Evolutionary conservation across 2,888 invertebrate species (phyloP).

Genomic region (Lepeophtheirus nordmannii): DNA sequence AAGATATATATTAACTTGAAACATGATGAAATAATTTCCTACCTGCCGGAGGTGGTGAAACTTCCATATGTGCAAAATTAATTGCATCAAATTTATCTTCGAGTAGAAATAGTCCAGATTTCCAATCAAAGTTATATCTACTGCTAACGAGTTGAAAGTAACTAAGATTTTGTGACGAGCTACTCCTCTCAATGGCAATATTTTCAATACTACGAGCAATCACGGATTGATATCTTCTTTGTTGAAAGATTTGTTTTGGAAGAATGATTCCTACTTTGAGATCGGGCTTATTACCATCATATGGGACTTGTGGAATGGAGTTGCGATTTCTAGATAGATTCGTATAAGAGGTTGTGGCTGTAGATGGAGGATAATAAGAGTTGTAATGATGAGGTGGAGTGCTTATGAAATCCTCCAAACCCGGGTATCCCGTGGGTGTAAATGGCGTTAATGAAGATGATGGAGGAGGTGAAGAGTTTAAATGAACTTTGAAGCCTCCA

Average conservation of each 20-base stretch:
- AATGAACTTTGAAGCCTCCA: too few relatives aligned
- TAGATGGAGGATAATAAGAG: too few relatives aligned
- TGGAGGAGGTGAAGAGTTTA: too few relatives aligned
- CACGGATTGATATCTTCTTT: conserved; percentile 49
- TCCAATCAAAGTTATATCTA: conserved; percentile 15
- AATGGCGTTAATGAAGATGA: too few relatives aligned
- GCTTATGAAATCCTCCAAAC: too few relatives aligned
- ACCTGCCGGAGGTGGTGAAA: conserved; percentile 19
- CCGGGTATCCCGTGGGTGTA: too few relatives aligned
- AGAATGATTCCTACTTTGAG: conserved; percentile 53
- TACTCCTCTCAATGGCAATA: conserved; percentile 2
- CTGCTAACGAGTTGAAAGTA: background rate
- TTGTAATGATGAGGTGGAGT: too few relatives aligned
- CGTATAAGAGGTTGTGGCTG: too few relatives aligned
- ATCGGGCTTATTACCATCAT: conserved; percentile 17
- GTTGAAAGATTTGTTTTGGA: conserved; percentile 58
- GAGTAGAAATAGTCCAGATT: background rate
- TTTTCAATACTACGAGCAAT: conserved; percentile 35
- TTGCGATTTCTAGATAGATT: too few relatives aligned
- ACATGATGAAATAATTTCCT: background rate
- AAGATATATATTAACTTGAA: too few relatives aligned
- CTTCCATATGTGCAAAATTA: conserved; percentile 14
- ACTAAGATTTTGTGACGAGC: background rate
- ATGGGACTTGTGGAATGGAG: too few relatives aligned
- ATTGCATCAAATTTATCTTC: conserved; percentile 9